Evolutionary conservation across 2,888 invertebrate species (phyloP).

Genomic region (Limnephilus rhombicus): DNA sequence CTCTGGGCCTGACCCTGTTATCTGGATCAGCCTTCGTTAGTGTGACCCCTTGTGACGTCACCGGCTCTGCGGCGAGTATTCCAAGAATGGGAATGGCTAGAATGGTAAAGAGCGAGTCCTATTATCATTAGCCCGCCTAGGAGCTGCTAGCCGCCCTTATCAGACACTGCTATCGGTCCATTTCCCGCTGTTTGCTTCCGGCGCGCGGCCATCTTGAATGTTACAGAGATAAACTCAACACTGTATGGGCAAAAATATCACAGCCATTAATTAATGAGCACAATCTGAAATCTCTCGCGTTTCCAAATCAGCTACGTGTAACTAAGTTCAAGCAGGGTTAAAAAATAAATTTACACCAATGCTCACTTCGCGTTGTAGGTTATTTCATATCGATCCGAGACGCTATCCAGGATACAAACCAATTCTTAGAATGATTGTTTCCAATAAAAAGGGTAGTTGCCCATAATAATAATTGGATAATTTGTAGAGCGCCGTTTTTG

Average conservation of each 20-base stretch:
- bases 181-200: constrained; percentile 31
- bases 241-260: constrained; percentile 14
- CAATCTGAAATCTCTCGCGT: neutral
- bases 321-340: neutral
- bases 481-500: too few species aligned
- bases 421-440: too few species aligned
- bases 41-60: too few species aligned
- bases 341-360: neutral
- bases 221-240: neutral
- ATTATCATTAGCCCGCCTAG: constrained; percentile 24
- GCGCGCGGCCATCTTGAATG: constrained; percentile 18
- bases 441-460: too few species aligned
- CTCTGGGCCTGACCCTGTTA: too few species aligned
- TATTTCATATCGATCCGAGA: too few species aligned
- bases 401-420: too few species aligned
- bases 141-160: constrained; percentile 24
- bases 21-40: too few species aligned
- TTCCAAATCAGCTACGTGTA: neutral
- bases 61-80: neutral
- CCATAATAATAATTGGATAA: too few species aligned
- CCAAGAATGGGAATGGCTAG: constrained; percentile 7
- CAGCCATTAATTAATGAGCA: neutral
- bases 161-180: constrained; percentile 8
- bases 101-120: neutral
- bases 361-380: neutral